Base-by-base conservation (phyloP, 2,888 invertebrate species). In the Ichneumoninae sp. region DNA sequence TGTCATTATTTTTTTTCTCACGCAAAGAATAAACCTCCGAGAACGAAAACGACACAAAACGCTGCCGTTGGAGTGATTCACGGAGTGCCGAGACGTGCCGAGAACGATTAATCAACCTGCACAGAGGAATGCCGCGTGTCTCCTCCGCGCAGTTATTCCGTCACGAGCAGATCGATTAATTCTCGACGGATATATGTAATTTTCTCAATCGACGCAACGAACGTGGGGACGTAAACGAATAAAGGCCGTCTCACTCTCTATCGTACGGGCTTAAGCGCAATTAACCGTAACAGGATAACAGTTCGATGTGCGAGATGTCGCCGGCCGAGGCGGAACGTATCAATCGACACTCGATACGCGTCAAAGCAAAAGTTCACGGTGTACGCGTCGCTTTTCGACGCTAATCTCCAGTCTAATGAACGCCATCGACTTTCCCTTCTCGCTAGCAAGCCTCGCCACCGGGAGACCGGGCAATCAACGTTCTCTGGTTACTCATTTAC, bases 401-500 rank as follows among this genome's bases (percentile, higher is more conserved):
- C 69, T 82, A 72, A 72, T 84, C 30, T 16, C 83, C 82, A 68
- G 71, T 79, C 84, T 84, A 84, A 84, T 82, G 82, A 75, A 82
- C 75, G 84, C 75, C 66, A 82, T 82, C 79, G 75, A 82, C 68
- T 82, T 79, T 82, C 66, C 66, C 60, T 40, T 36, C 44, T 57
- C 60, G 71, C 50, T 66, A 22, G 52, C 33, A 0, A 30, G 75
- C 26, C 52, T 40, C 52, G n/a, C 52, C 19, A 33, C 50, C 50
- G 47, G 54, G 36, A 80, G 66, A 69, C 60, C 65, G 70, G 75
- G 82, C 82, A 84, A 79, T 82, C 84, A 84, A 60, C 82, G 82
- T 66, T 82, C 75, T 66, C 66, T 71, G 84, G 79, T 78, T 72
- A 77, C 86, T 81, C 87, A 86, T 81, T 85, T 84, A 83, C 86